These are phyloP conservation scores for Dasyprocta punctata DNA, from an alignment of 2,113 vertebrate species.

Conservation along the genomic window DNA sequence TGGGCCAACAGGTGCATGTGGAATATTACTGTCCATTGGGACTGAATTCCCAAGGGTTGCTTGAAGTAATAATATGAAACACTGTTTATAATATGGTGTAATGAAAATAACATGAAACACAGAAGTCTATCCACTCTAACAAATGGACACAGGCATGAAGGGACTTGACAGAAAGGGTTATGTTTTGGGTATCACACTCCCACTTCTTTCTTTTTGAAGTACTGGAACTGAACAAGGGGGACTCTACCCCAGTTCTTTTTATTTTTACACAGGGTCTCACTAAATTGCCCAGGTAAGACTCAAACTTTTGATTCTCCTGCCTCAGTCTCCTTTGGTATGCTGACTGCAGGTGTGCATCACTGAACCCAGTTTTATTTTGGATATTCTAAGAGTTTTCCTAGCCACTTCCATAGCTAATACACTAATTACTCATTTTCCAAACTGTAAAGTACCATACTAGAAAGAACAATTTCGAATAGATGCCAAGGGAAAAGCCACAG, in stretches of 20 bases:
- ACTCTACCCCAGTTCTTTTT: neutral
- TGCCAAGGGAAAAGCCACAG: neutral
- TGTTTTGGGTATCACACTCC: neutral
- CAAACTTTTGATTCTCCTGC: neutral
- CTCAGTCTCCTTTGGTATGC: neutral
- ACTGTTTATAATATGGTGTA: rapidly evolving
- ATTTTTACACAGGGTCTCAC: neutral
- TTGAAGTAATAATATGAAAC: neutral
- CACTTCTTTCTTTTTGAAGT: neutral
- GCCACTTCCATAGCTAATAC: neutral
- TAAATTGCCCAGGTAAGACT: neutral
- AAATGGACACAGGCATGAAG: neutral
- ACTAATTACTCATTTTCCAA: neutral
- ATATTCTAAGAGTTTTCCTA: neutral
- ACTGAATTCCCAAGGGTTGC: neutral
- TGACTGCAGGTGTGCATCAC: neutral
- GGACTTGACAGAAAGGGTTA: neutral
- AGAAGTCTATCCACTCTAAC: too few relatives aligned
- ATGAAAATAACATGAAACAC: neutral
- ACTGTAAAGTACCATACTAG: neutral
- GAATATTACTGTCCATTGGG: neutral
- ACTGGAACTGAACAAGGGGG: neutral
- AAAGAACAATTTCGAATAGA: neutral
- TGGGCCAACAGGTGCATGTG: neutral
- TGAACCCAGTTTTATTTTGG: neutral